Base-by-base conservation (phyloP, 2,888 invertebrate species). In the Caenorhabditis sulstoni region DNA sequence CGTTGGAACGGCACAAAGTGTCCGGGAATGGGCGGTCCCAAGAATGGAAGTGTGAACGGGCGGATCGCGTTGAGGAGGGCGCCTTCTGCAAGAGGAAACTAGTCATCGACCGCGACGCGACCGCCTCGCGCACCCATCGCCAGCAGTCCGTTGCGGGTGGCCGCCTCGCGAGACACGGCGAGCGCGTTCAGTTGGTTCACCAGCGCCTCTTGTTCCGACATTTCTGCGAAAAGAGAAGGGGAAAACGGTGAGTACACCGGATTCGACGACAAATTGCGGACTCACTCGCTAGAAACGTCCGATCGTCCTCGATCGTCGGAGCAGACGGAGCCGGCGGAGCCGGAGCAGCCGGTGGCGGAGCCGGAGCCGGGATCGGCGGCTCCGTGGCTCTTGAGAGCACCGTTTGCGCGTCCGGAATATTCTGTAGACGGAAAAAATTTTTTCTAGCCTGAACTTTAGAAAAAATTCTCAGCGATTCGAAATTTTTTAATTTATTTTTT, bases 271-370 rank as follows among this genome's bases (percentile, higher is more conserved):
- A 47, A 18, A 18, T 47, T 47, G 16, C 20, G n/a, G 12, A 44
- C 9, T n/a, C 5, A 78, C 79, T 79, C 0, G 73, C 73, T 20
- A 79, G 41, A 79, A 79, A 79, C 23, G 73, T 68, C 29, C 73
- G 57, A 62, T 79, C 79, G 52, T 79, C 79, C 22, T 79, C 79
- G n/a, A 79, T 59, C 5, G 79, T 64, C 2, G 79, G 79, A 0
- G 62, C 57, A 16, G 66, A 44, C 16, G 62, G 55, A 0, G 71
- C n/a, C n/a, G 62, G 16, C 64, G 65, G 18, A 74, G 20, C 2
- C n/a, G 37, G 35, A 16, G 20, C n/a, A 39, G 58, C 44, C 18
- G 52, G 44, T 44, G 68, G 70, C 18, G 75, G 55, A 2, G 53
- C n/a, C 29, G 68, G 64, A 4, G 45, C 41, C 8, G 70, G 57